Conservation (phyloP, 2,797 vertebrate genomes). For the Uromys caudimaculatus region DNA sequence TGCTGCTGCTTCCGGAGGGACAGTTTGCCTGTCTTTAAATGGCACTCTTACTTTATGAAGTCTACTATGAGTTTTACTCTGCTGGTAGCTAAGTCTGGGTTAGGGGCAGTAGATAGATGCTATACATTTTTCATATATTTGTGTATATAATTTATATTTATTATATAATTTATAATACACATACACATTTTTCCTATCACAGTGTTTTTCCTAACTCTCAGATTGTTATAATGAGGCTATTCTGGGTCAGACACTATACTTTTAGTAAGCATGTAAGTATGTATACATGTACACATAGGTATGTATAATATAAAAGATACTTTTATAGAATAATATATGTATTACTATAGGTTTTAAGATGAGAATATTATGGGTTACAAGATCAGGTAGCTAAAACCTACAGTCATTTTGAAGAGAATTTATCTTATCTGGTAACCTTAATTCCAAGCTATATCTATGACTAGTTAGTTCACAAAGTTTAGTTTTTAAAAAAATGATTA, state of each 20-base stretch:
- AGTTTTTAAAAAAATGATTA: constrained; percentile 85
- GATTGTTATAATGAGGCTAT: not conserved
- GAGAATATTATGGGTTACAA: not conserved
- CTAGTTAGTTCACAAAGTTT: constrained; percentile 80
- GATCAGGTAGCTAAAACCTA: not conserved
- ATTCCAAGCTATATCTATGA: constrained; percentile 1
- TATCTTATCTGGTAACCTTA: constrained; percentile 53
- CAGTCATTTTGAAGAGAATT: not conserved
- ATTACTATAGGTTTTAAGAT: not conserved
- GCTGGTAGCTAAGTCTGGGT: not conserved
- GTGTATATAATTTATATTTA: not conserved
- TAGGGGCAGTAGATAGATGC: not conserved
- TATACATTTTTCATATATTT: not conserved
- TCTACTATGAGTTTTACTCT: constrained; percentile 1
- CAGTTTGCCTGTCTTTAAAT: constrained; percentile 10
- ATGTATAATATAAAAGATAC: not conserved
- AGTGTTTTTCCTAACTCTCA: not conserved
- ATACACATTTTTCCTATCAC: not conserved
- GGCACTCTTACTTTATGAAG: not conserved
- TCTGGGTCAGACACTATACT: not conserved
- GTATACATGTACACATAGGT: not conserved
- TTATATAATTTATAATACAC: not conserved
- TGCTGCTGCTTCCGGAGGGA: not conserved
- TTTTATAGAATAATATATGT: not conserved
- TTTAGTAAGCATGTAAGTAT: not conserved